These are phyloP conservation scores for Tenthredo mesomela DNA, from an alignment of 2,888 invertebrate species.

Conservation along the genomic window DNA sequence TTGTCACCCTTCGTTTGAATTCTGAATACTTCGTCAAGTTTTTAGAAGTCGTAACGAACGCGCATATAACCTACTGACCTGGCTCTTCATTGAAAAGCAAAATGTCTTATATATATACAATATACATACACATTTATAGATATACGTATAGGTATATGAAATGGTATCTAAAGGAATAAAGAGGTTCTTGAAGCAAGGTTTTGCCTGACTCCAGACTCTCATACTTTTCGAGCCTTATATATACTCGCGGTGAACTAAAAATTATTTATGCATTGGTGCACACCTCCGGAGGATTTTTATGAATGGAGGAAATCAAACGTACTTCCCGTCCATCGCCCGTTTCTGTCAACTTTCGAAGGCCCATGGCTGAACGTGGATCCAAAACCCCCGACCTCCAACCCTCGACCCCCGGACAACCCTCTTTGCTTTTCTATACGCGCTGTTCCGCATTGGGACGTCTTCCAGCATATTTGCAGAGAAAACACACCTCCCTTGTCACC, in stretches of 20 bases:
- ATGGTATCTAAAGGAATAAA: background rate
- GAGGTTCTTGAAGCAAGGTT: slow-evolving; percentile 15
- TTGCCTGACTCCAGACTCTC: background rate
- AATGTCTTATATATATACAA: background rate
- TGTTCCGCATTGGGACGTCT: slow-evolving; percentile 48
- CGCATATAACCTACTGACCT: slow-evolving; percentile 44
- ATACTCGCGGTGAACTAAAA: slow-evolving; percentile 32
- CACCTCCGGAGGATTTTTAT: slow-evolving; percentile 48
- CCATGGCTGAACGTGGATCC: background rate
- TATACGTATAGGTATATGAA: background rate
- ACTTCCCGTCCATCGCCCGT: slow-evolving; percentile 48
- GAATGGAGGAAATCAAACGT: slow-evolving; percentile 51
- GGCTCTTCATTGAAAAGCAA: slow-evolving; percentile 1
- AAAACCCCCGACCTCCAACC: background rate
- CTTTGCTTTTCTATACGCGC: slow-evolving; percentile 47
- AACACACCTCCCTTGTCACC: slow-evolving; percentile 45
- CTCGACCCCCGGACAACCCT: slow-evolving; percentile 46
- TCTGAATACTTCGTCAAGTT: slow-evolving; percentile 44
- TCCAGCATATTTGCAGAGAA: slow-evolving; percentile 50
- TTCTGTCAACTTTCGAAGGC: slow-evolving; percentile 26
- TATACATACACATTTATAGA: too few species aligned
- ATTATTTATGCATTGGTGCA: slow-evolving; percentile 51
- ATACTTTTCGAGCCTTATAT: background rate
- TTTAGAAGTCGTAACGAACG: slow-evolving; percentile 32
- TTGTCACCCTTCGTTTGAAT: slow-evolving; percentile 25